Evolutionary conservation across 2,888 invertebrate genomes (phyloP).

Genomic region (Timema podura): DNA sequence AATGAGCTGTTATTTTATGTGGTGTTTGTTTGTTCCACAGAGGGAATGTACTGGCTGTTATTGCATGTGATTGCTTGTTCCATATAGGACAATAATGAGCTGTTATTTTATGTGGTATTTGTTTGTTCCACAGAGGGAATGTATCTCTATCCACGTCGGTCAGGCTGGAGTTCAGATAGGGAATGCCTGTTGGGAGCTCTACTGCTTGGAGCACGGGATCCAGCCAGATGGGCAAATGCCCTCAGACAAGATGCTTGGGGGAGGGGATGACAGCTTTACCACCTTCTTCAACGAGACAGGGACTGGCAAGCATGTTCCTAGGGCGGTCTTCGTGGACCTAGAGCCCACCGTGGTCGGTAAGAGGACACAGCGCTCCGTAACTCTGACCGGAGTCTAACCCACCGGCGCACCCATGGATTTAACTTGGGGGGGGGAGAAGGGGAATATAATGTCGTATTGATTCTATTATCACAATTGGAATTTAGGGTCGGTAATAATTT

Average conservation of each 20-base stretch:
- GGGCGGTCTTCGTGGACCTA: slow-evolving; percentile 91
- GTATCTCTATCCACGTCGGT: slow-evolving; percentile 47
- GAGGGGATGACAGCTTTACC: slow-evolving; percentile 92
- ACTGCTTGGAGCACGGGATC: slow-evolving; percentile 45
- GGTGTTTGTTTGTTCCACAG: too few species aligned
- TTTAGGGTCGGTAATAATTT: too few species aligned
- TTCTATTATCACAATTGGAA: too few species aligned
- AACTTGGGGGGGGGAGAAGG: background rate
- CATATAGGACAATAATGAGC: too few species aligned
- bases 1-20: too few species aligned
- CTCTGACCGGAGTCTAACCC: background rate
- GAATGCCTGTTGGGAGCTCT: slow-evolving; percentile 43
- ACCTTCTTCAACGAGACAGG: slow-evolving; percentile 94
- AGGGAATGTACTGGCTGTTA: too few species aligned
- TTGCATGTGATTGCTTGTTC: too few species aligned
- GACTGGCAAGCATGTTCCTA: slow-evolving; percentile 91
- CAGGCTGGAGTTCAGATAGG: slow-evolving; percentile 46
- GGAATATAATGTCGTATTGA: too few species aligned
- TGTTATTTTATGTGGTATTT: too few species aligned
- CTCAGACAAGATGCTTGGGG: slow-evolving; percentile 76
- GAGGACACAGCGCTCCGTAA: slow-evolving; percentile 29
- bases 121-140: slow-evolving; percentile 39
- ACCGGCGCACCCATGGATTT: background rate
- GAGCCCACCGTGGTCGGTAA: slow-evolving; percentile 89
- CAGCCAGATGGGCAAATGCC: slow-evolving; percentile 52